Evolutionary conservation across 2,888 invertebrate genomes (phyloP), one percentile per base, ranked within the genome.

Genomic region (Drosophila aldrichi): DNA sequence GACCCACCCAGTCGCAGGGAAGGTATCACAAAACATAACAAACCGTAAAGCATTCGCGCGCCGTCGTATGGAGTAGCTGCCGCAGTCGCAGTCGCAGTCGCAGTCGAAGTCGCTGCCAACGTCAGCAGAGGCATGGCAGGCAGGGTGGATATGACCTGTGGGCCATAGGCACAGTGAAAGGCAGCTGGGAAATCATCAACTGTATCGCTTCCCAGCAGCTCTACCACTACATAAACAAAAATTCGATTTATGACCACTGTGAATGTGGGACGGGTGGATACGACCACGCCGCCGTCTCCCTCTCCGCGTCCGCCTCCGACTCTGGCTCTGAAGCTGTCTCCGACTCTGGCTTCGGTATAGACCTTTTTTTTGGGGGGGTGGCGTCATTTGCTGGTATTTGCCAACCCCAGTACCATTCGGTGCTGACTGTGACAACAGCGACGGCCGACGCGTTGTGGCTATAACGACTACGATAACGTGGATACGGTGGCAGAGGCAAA

Each of bases 211-310:
- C 71, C 54, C 71, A 74, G 81, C 73, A 83, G 65, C 66, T 68
- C 69, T 63, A 73, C 87, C 70, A 79, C 84, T 72, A 90, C 90
- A 91, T 91, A 91, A 92, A 91, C 87, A 86, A 82, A 88, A 91
- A 85, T 92, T 91, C 91, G 91, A 92, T 92, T 92, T 92, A 92
- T 89, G 92, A 92, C 92, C 92, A 92, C 71, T 73, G 81, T 64
- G 91, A 73, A 49, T 43, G 70, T 71, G 25, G 29, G 29, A 40
- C 3, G 29, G 48, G 20, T 22, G 3, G 12, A 18, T n/a, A 63
- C 55, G 62, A 59, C 29, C 55, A 59, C 43, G 43, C 16, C 51
- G 43, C 10, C 41, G 36, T 10, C 25, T 20, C 41, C 16, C 16
- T 36, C 36, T 36, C 40, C 56, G 59, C 41, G 41, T 52, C 10